These are phyloP conservation scores for Phycodurus eques DNA, from an alignment of 2,113 vertebrate genomes.

Conservation along the genomic window DNA sequence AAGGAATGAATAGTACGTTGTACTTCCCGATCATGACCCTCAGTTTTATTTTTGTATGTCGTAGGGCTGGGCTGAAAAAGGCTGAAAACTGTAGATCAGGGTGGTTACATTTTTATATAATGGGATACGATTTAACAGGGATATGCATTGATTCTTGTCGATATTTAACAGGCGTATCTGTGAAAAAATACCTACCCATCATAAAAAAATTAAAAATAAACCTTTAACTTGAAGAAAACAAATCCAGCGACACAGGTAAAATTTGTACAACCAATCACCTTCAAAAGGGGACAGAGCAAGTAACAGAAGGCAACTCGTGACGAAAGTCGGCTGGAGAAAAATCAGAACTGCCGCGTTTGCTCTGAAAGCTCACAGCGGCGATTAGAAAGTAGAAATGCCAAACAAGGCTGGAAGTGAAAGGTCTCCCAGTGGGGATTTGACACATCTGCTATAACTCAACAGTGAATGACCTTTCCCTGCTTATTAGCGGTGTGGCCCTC, in stretches of 20 bases:
- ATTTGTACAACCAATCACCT: neutral
- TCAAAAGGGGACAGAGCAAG: slow-evolving; percentile 13
- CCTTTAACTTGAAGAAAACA: neutral
- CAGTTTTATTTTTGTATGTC: too few species aligned
- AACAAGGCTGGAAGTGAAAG: slow-evolving; percentile 80
- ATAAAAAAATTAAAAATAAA: neutral
- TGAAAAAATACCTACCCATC: neutral
- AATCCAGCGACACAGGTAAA: neutral
- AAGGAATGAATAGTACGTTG: too few species aligned
- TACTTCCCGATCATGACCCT: too few species aligned
- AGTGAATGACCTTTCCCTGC: slow-evolving; percentile 78
- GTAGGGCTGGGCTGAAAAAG: too few species aligned
- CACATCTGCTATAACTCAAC: slow-evolving; percentile 77
- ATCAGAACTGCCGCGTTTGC: slow-evolving; percentile 60
- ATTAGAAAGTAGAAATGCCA: slow-evolving; percentile 81
- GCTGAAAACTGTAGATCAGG: too few species aligned
- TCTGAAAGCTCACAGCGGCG: slow-evolving; percentile 69
- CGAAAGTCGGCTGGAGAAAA: slow-evolving; percentile 19
- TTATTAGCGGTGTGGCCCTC: slow-evolving; percentile 68
- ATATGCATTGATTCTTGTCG: neutral
- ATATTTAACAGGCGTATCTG: neutral
- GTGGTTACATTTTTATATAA: too few species aligned
- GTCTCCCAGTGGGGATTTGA: slow-evolving; percentile 78
- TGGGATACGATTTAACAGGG: neutral
- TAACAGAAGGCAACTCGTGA: slow-evolving; percentile 12